Conservation (phyloP, 2,113 vertebrate genomes). For the Cichladusa arquata region DNA sequence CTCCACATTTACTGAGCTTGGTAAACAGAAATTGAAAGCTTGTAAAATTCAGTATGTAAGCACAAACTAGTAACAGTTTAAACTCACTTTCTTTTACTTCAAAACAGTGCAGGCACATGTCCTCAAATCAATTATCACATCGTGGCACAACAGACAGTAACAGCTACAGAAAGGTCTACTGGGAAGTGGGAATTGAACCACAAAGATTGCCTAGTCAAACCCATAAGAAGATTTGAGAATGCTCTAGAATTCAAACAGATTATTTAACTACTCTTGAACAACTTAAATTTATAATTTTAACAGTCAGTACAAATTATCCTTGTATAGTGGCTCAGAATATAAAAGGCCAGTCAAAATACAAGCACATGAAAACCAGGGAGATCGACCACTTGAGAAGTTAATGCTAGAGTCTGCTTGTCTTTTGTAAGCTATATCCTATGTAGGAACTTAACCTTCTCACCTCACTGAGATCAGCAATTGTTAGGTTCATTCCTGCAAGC, state of each 20-base stretch:
- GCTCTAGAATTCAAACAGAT: not conserved
- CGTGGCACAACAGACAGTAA: not conserved
- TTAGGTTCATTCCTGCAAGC: conserved; percentile 97
- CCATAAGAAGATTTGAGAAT: not conserved
- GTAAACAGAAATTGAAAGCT: not conserved
- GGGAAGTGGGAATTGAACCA: not conserved
- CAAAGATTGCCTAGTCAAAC: not conserved
- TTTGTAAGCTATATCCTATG: not conserved
- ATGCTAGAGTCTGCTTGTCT: not conserved
- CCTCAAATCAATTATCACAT: not conserved
- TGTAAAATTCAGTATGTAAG: not conserved
- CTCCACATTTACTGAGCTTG: not conserved
- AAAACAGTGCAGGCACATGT: not conserved
- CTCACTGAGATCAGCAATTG: conserved; percentile 99
- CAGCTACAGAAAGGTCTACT: not conserved
- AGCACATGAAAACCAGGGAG: not conserved
- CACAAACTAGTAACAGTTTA: not conserved
- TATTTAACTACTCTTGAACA: not conserved
- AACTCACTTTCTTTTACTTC: not conserved
- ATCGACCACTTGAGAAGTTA: not conserved
- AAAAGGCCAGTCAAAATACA: not conserved
- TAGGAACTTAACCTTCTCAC: conserved; percentile 58
- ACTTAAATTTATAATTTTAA: not conserved
- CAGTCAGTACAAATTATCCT: not conserved
- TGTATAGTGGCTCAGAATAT: not conserved